These are phyloP conservation scores for Zaprionus lineosus DNA, from an alignment of 2,888 invertebrate genomes.

Conservation along the genomic window DNA sequence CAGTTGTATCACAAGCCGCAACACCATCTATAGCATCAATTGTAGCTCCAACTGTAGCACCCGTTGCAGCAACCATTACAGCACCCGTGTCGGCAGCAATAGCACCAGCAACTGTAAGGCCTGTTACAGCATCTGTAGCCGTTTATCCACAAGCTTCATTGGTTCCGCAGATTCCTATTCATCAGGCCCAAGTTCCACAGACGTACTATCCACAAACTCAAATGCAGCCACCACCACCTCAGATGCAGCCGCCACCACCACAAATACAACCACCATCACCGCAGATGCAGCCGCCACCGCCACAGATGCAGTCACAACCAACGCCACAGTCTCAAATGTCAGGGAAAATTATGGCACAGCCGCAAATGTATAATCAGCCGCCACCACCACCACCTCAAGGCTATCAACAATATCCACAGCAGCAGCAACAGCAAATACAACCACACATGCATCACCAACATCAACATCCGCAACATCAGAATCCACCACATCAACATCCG, in stretches of 20 bases:
- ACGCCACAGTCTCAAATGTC: constrained; percentile 19
- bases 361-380: constrained; percentile 79
- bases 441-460: constrained; percentile 5
- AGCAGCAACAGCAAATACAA: constrained; percentile 74
- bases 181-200: constrained; percentile 42
- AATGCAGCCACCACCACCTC: too few relatives aligned
- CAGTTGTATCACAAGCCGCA: not conserved
- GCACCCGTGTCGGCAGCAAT: constrained; percentile 11
- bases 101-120: not conserved
- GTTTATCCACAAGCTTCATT: constrained; percentile 32
- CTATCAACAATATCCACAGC: constrained; percentile 45
- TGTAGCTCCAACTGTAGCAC: constrained; percentile 5
- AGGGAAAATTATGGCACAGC: constrained; percentile 73
- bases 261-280: constrained; percentile 33
- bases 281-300: constrained; percentile 17
- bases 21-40: constrained; percentile 5
- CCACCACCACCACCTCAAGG: constrained; percentile 62
- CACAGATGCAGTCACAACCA: constrained; percentile 33
- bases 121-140: constrained; percentile 30
- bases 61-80: constrained; percentile 7
- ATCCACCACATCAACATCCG: constrained; percentile 8
- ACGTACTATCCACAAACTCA: constrained; percentile 43
- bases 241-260: constrained; percentile 4
- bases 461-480: constrained; percentile 18
- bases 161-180: constrained; percentile 26